Percentiles rank a stretch among this genome's conserved stretches.
Evolutionary conservation across 2,888 invertebrate species (phyloP).

Genomic region (Xanthorhoe spadicearia): DNA sequence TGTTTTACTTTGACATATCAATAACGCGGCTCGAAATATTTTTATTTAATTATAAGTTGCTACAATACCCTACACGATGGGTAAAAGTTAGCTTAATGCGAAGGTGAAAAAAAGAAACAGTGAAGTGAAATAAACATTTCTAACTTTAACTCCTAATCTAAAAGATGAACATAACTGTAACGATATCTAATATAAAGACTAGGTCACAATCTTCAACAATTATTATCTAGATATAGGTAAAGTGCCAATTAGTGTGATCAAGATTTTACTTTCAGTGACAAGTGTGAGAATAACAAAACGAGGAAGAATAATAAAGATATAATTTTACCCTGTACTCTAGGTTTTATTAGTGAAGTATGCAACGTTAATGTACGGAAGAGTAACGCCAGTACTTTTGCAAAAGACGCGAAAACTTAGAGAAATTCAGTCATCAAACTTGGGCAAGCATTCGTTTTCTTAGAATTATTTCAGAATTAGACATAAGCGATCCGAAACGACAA

Average conservation of each 20-base stretch:
- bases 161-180: constrained; percentile 58
- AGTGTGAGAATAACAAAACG: constrained; percentile 76
- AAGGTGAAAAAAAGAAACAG: constrained; percentile 56
- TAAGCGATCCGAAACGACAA: constrained; percentile 46
- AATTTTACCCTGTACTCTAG: constrained; percentile 85
- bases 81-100: constrained; percentile 71
- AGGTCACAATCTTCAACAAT: constrained; percentile 77
- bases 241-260: constrained; percentile 77
- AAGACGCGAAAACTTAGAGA: constrained; percentile 56
- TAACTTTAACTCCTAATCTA: constrained; percentile 67
- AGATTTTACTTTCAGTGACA: constrained; percentile 78
- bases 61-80: constrained; percentile 80
- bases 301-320: constrained; percentile 75
- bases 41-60: constrained; percentile 73
- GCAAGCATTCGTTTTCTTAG: constrained; percentile 73
- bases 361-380: constrained; percentile 63
- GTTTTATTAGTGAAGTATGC: constrained; percentile 77
- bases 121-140: constrained; percentile 59
- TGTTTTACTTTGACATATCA: constrained; percentile 84
- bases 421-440: constrained; percentile 75
- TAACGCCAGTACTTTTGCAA: constrained; percentile 47
- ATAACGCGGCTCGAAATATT: constrained; percentile 84
- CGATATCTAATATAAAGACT: constrained; percentile 71
- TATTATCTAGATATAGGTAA: constrained; percentile 71
- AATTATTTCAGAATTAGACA: constrained; percentile 55